Conservation (phyloP, 2,113 vertebrate genomes). For the Phrynosoma blainvillii region DNA sequence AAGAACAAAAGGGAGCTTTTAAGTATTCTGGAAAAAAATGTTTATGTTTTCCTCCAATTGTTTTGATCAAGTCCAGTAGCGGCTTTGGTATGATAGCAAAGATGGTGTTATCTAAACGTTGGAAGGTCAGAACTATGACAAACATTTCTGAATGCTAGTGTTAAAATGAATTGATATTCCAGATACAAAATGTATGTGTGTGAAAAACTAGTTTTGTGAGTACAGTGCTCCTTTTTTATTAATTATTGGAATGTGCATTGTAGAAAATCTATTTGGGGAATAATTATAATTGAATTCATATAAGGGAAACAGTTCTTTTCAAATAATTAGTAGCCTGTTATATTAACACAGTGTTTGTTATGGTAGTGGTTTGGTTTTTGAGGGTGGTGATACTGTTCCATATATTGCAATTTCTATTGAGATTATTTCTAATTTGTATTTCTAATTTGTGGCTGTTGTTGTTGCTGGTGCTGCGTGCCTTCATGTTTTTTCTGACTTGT, state of each 20-base stretch:
- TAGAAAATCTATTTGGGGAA: background rate
- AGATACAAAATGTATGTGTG: background rate
- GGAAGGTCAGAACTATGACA: background rate
- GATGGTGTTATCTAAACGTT: background rate
- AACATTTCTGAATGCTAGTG: background rate
- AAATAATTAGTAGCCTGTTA: background rate
- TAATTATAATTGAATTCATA: background rate
- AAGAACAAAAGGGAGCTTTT: background rate
- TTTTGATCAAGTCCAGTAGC: background rate
- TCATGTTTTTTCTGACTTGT: too few species aligned
- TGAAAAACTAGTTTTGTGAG: background rate
- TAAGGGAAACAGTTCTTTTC: background rate
- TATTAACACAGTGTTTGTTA: background rate
- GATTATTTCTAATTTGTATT: too few species aligned
- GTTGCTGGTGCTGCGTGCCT: too few species aligned
- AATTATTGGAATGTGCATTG: background rate
- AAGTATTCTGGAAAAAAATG: background rate
- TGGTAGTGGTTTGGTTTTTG: too few species aligned
- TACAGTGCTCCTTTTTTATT: background rate
- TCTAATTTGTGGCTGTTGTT: too few species aligned
- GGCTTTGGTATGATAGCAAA: background rate
- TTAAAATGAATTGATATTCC: background rate
- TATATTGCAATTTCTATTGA: too few species aligned
- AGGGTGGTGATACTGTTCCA: too few species aligned
- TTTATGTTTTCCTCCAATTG: background rate